Evolutionary conservation across 2,888 invertebrate genomes (phyloP).

Genomic region (Sussaba pulchella): DNA sequence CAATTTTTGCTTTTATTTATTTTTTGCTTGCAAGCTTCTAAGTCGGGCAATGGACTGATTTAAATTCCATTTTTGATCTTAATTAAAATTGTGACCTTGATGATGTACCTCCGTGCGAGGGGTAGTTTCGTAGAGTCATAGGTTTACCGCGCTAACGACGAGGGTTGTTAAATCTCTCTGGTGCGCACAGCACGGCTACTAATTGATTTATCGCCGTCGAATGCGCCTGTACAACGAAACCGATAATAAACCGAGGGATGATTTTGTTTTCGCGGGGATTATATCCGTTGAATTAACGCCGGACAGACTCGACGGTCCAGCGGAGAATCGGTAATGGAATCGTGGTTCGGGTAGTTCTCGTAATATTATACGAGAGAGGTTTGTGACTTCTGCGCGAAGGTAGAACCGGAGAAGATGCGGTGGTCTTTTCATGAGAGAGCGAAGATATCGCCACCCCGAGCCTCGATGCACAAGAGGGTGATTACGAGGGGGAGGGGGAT

Average conservation of each 20-base stretch:
- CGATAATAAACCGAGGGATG: conserved; percentile 11
- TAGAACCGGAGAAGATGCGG: neutral
- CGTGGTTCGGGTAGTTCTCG: neutral
- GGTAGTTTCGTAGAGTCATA: conserved; percentile 2
- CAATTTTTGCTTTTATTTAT: neutral
- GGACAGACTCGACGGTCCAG: neutral
- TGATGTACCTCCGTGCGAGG: conserved; percentile 13
- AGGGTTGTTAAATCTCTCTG: conserved; percentile 43
- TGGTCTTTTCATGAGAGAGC: neutral
- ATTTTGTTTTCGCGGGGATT: conserved; percentile 40
- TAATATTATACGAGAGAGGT: conserved; percentile 41
- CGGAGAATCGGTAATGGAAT: conserved; percentile 31
- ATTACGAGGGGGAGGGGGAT: conserved; percentile 74
- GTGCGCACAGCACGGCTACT: conserved; percentile 4
- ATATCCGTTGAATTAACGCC: conserved; percentile 40
- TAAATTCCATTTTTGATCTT: no score
- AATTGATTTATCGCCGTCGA: conserved; percentile 52
- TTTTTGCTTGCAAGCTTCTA: no score
- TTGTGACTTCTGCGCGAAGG: conserved; percentile 31
- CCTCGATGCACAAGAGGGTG: conserved; percentile 58
- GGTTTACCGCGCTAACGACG: conserved; percentile 24
- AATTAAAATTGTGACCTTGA: conserved; percentile 36
- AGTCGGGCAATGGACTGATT: no score
- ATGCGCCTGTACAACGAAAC: neutral
- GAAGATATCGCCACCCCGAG: conserved; percentile 13